Percentiles rank a stretch among this genome's conserved stretches.
phyloP scores from a whole-genome alignment of 2,113 vertebrate species.

The Oryzias woworae region DNA sequence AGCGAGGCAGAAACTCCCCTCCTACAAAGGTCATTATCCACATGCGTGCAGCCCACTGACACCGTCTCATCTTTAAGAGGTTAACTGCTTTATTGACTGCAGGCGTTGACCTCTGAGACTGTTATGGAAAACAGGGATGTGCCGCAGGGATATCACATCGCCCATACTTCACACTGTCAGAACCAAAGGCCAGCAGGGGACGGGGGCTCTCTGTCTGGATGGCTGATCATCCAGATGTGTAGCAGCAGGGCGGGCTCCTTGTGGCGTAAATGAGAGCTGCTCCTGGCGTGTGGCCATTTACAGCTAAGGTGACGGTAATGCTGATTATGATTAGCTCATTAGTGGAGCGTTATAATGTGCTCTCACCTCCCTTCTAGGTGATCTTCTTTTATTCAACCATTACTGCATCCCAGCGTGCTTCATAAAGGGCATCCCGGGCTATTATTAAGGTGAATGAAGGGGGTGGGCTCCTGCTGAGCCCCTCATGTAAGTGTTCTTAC shows the following conservation, averaged over 20 bases:
- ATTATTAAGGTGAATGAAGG: constrained; percentile 35
- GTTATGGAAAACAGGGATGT: constrained; percentile 33
- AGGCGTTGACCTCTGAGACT: constrained; percentile 40
- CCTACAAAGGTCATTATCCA: constrained; percentile 45
- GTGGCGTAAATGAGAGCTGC: constrained; percentile 26
- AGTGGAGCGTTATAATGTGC: constrained; percentile 15
- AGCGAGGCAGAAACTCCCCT: constrained; percentile 23
- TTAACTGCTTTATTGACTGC: constrained; percentile 41
- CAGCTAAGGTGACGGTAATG: constrained; percentile 10
- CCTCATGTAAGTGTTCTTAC: constrained; percentile 29
- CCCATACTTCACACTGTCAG: constrained; percentile 20
- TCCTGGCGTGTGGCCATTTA: constrained; percentile 37
- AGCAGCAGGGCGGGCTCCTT: neutral
- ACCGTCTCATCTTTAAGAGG: constrained; percentile 29
- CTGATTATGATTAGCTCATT: constrained; percentile 56
- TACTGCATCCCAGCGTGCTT: constrained; percentile 11
- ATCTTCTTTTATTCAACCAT: constrained; percentile 26
- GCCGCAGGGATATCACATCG: constrained; percentile 5
- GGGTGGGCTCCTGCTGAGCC: constrained; percentile 37
- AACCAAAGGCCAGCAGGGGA: neutral
- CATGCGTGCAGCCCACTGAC: constrained; percentile 23
- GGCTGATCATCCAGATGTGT: constrained; percentile 17
- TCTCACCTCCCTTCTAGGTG: constrained; percentile 36
- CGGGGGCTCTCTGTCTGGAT: constrained; percentile 30
- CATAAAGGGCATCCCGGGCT: neutral